Conservation (phyloP, 2,888 invertebrate genomes). For the Erebia epiphron region DNA sequence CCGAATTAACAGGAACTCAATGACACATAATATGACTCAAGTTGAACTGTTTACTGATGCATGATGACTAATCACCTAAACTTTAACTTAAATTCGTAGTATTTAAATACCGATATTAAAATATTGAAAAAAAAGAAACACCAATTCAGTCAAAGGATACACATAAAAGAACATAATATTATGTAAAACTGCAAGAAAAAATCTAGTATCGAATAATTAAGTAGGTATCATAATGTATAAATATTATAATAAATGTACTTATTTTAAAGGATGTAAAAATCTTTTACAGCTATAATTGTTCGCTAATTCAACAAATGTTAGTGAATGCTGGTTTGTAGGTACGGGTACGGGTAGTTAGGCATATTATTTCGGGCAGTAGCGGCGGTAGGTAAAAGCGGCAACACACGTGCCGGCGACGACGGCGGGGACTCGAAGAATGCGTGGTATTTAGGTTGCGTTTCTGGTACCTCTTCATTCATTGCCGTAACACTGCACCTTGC, state of each 20-base stretch:
- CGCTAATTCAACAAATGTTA: slow-evolving; percentile 37
- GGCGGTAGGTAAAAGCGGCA: slow-evolving; percentile 71
- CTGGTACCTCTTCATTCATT: slow-evolving; percentile 81
- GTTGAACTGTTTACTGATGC: no score
- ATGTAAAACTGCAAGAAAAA: neutral
- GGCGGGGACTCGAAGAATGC: slow-evolving; percentile 72
- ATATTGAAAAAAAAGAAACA: no score
- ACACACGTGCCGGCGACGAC: slow-evolving; percentile 70
- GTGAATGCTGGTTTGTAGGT: slow-evolving; percentile 33
- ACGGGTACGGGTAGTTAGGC: slow-evolving; percentile 33
- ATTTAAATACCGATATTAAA: no score
- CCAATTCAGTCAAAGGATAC: no score
- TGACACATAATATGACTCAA: slow-evolving; percentile 17
- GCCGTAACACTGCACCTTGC: slow-evolving; percentile 76
- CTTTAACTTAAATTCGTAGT: neutral
- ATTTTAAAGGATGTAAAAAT: slow-evolving; percentile 17
- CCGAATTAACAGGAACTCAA: slow-evolving; percentile 28
- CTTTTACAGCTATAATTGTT: slow-evolving; percentile 29
- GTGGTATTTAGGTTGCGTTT: slow-evolving; percentile 81
- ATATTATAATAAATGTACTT: slow-evolving; percentile 6
- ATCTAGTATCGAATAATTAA: neutral
- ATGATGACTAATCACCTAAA: slow-evolving; percentile 29
- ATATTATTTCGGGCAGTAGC: slow-evolving; percentile 52
- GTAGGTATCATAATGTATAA: neutral
- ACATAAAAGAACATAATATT: no score